phyloP scores from a whole-genome alignment of 2,113 vertebrate genomes.

The Stigmatopora nigra region DNA sequence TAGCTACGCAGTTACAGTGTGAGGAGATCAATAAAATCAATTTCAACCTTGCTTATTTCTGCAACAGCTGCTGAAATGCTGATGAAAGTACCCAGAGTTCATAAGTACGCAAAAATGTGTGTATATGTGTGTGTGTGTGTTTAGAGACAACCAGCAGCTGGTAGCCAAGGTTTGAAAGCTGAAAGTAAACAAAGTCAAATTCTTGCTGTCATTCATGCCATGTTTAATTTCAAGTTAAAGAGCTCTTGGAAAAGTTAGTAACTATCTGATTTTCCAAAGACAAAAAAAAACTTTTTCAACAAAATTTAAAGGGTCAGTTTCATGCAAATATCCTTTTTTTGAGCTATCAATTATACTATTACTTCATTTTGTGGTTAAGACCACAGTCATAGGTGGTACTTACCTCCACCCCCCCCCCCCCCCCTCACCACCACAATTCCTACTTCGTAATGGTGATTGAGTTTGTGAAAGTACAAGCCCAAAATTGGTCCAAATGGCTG shows the following conservation, averaged over 20 bases:
- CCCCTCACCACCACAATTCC: too few relatives aligned
- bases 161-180: neutral
- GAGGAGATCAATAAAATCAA: slow-evolving; percentile 21
- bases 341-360: too few relatives aligned
- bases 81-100: slow-evolving; percentile 15
- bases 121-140: neutral
- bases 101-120: neutral
- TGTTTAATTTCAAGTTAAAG: neutral
- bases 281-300: too few relatives aligned
- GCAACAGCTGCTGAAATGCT: slow-evolving; percentile 3
- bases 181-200: neutral
- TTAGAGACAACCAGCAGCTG: neutral
- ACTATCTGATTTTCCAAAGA: neutral
- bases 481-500: too few relatives aligned
- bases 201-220: neutral
- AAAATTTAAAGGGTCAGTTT: too few relatives aligned
- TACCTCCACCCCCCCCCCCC: too few relatives aligned
- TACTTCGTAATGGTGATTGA: too few relatives aligned
- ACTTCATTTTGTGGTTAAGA: too few relatives aligned
- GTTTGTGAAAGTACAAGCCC: too few relatives aligned
- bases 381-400: too few relatives aligned
- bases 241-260: neutral
- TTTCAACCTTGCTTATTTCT: neutral
- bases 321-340: too few relatives aligned
- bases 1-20: slow-evolving; percentile 10